phyloP scores from a whole-genome alignment of 2,113 vertebrate genomes.

The Pyrgilauda ruficollis region DNA sequence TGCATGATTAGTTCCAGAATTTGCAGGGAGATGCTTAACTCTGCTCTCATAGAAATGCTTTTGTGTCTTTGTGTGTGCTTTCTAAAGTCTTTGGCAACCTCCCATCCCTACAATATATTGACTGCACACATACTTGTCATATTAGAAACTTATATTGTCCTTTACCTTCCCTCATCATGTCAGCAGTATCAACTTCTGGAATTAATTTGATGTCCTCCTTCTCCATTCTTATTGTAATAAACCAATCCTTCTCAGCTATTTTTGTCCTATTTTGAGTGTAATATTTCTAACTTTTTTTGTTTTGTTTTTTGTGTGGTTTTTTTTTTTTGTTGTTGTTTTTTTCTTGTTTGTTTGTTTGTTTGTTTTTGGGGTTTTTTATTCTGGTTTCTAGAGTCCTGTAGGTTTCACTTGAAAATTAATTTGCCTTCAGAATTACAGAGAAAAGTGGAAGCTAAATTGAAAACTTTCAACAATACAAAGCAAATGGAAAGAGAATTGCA shows the following conservation, averaged over 20 bases:
- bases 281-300: neutral
- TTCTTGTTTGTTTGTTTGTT: too few species aligned
- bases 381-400: neutral
- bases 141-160: slow-evolving; percentile 20
- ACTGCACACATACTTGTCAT: neutral
- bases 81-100: slow-evolving; percentile 19
- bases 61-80: neutral
- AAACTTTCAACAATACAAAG: neutral
- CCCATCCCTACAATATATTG: neutral
- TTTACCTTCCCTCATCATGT: slow-evolving; percentile 19
- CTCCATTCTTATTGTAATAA: neutral
- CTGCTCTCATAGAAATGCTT: neutral
- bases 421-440: neutral
- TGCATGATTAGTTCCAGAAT: slow-evolving; percentile 44
- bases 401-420: neutral
- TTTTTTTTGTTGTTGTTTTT: too few species aligned
- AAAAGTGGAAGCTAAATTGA: neutral
- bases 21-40: neutral
- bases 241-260: neutral
- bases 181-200: slow-evolving; percentile 15
- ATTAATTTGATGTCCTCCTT: slow-evolving; percentile 22
- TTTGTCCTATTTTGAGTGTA: neutral
- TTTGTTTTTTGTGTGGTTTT: neutral
- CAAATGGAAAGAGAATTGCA: neutral
- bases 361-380: neutral